Conservation (phyloP, 2,888 invertebrate species). For the Agrenia bidenticulata region DNA sequence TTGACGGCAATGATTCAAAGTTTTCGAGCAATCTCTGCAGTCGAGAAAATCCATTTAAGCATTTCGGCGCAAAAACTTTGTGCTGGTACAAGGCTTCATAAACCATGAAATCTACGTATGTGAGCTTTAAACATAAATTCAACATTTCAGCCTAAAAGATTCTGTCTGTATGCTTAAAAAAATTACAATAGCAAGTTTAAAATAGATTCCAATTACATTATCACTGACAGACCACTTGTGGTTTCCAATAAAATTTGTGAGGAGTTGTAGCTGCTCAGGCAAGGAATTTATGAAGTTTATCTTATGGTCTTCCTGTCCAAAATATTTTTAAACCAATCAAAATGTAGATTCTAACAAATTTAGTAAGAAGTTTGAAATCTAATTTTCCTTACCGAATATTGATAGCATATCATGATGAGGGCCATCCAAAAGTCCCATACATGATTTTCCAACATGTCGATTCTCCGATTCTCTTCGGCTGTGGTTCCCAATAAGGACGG, state of each 20-base stretch:
- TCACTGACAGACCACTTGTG: constrained; percentile 56
- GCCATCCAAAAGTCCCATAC: constrained; percentile 56
- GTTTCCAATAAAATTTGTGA: constrained; percentile 56
- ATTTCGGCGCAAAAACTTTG: constrained; percentile 54
- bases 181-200: too few species aligned
- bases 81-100: constrained; percentile 58
- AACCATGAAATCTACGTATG: constrained; percentile 57
- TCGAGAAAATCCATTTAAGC: constrained; percentile 55
- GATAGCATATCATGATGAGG: constrained; percentile 54
- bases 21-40: constrained; percentile 55
- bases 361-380: too few species aligned
- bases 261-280: constrained; percentile 53
- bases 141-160: background rate
- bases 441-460: constrained; percentile 57
- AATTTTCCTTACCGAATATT: constrained; percentile 29
- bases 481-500: constrained; percentile 55
- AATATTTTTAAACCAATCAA: too few species aligned
- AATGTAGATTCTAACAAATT: too few species aligned
- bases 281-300: constrained; percentile 55
- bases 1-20: constrained; percentile 55
- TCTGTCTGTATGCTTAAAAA: too few species aligned
- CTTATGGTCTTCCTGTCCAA: constrained; percentile 55
- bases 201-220: constrained; percentile 54
- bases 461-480: constrained; percentile 54
- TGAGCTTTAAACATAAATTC: constrained; percentile 53